Evolutionary conservation across 2,888 invertebrate species (phyloP).

Genomic region (Tanypteryx hageni): DNA sequence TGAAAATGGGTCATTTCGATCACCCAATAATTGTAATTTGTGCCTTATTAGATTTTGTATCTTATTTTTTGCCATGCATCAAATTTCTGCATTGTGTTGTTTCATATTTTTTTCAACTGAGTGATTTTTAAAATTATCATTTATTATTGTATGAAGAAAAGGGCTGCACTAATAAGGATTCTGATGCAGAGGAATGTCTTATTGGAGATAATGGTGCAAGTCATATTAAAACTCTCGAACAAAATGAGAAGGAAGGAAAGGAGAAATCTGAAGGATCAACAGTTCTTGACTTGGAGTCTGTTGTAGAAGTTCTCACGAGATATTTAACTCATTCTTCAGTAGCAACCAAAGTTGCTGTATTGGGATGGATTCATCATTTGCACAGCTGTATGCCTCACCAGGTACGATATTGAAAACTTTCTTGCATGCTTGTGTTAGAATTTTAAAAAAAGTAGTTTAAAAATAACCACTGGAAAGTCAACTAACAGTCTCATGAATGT

Average conservation of each 20-base stretch:
- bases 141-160: too few relatives aligned
- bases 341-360: constrained; percentile 95
- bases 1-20: too few relatives aligned
- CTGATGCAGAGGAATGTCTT: too few relatives aligned
- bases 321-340: constrained; percentile 92
- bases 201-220: neutral
- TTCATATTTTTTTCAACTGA: too few relatives aligned
- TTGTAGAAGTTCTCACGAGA: constrained; percentile 89
- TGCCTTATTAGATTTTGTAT: too few relatives aligned
- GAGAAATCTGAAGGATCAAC: constrained; percentile 26
- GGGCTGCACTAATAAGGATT: too few relatives aligned
- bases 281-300: constrained; percentile 74
- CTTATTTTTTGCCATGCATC: too few relatives aligned
- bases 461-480: neutral
- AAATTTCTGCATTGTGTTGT: too few relatives aligned
- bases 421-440: neutral
- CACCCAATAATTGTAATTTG: too few relatives aligned
- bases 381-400: constrained; percentile 91
- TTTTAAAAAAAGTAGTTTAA: neutral
- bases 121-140: too few relatives aligned
- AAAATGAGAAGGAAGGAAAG: constrained; percentile 7
- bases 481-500: neutral
- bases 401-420: constrained; percentile 75
- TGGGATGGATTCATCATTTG: constrained; percentile 96
- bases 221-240: neutral